Evolutionary conservation across 2,113 vertebrate species (phyloP), one percentile per base, ranked within the genome.

Genomic region (Tympanuchus pallidicinctus): DNA sequence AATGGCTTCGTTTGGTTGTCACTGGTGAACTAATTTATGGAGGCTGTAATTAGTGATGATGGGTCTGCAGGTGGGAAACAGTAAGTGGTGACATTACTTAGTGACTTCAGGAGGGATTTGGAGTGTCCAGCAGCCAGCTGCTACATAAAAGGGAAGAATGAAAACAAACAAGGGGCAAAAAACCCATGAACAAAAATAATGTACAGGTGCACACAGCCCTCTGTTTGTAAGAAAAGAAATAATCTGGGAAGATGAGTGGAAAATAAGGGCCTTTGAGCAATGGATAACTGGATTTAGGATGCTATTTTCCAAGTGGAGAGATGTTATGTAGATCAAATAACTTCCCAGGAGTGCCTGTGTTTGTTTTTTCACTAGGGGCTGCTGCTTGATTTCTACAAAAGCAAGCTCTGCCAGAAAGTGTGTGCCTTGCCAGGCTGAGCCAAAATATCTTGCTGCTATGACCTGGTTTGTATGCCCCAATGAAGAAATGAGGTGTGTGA

Each of bases 1-100:
- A 95, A 64, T 84, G 54, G 91, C 94, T 97, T 96, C 30, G 91
- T 92, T 96, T 96, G 90, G 74, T 48, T 91, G 91, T 86, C 88
- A 93, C 84, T 81, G 82, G 19, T 57, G 28, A 88, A 95, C 57
- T 95, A 94, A 92, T 91, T 93, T 83, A 95, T 89, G 94, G 86
- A 82, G 65, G 52, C 70, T 54, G n/a, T 91, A 91, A 96, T 95
- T 87, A 93, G 95, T 32, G 60, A 20, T 90, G 75, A 86, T 91
- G 47, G 19, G 76, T 85, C 78, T 90, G 82, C 89, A 92, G 82
- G 94, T 91, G 73, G 89, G 93, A 90, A 95, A 57, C 87, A 86
- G 81, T 90, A 82, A 92, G 75, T 75, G 83, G 80, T 91, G 90
- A 85, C 91, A 90, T 54, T 94, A 84, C 69, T 94, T 92, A 88